Base-by-base conservation (phyloP, 2,888 invertebrate species). In the Pyrrhia umbra region DNA sequence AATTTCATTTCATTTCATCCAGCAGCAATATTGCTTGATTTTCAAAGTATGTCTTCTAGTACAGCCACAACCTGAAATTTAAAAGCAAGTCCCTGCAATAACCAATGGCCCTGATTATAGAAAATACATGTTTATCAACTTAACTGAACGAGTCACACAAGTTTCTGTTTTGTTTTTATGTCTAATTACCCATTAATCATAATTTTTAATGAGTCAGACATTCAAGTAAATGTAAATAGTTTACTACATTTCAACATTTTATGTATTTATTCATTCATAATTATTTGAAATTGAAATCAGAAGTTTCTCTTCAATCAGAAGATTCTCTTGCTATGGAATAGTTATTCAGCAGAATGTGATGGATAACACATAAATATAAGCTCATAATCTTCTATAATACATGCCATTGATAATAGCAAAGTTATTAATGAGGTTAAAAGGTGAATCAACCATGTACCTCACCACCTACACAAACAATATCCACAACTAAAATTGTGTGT, bases 151-250 rank as follows among this genome's bases (percentile, higher is more conserved):
- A 58, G 39, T 51, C 46, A 49, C 20, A 54, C 43, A 45, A 21
- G 27, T 39, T 54, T 62, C 21, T 45, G 42, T 45, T 23, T 37
- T 40, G 47, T 30, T 56, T 52, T 10, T 2, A 34, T 40, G 25
- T 52, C 25, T 34, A 49, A 55, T 56, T 2, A 1, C 34, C 18
- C 25, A 59, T 74, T 51, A 23, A 55, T 74, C 42, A 51, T 50
- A 23, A 27, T 42, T 6, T 50, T 46, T 30, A 58, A 42, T 68
- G 68, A 70, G 46, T 68, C 68, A 68, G 18, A 40, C 5, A 40
- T 50, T 16, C 2, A 23, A 20, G 23, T 39, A 20, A 49, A 27
- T 66, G 9, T 9, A 37, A 20, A 34, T 55, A 55, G 72, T 71
- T 68, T 51, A 65, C 40, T 16, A 13, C 8, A 13, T 40, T 34